Evolutionary conservation across 2,888 invertebrate species (phyloP).

Genomic region (Limnephilus rhombicus): DNA sequence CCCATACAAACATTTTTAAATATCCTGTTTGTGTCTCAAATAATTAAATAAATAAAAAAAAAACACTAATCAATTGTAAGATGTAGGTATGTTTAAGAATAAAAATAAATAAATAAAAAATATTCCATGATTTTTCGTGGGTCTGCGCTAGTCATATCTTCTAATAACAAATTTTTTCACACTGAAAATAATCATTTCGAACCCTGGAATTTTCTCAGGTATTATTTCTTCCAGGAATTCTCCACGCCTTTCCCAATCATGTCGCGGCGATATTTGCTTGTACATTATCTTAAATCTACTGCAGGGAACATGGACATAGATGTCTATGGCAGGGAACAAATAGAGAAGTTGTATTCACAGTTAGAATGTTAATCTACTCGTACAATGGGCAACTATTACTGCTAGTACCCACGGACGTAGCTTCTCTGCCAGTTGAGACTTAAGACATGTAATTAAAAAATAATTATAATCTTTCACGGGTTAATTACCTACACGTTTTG

Average conservation of each 20-base stretch:
- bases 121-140: too few relatives aligned
- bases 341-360: not conserved
- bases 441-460: constrained; percentile 18
- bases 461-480: not conserved
- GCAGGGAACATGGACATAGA: not conserved
- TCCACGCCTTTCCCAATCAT: not conserved
- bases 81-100: too few relatives aligned
- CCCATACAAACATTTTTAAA: too few relatives aligned
- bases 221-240: not conserved
- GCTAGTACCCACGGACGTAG: not conserved
- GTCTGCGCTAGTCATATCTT: too few relatives aligned
- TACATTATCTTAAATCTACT: not conserved
- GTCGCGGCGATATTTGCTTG: not conserved
- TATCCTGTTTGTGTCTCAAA: too few relatives aligned
- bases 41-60: too few relatives aligned
- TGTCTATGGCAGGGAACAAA: not conserved
- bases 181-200: too few relatives aligned
- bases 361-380: not conserved
- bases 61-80: too few relatives aligned
- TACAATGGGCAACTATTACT: not conserved
- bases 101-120: too few relatives aligned
- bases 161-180: too few relatives aligned
- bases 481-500: not conserved
- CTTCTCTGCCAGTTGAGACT: not conserved
- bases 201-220: too few relatives aligned